phyloP scores from a whole-genome alignment of 2,113 vertebrate species.

The Nothocercus julius region DNA sequence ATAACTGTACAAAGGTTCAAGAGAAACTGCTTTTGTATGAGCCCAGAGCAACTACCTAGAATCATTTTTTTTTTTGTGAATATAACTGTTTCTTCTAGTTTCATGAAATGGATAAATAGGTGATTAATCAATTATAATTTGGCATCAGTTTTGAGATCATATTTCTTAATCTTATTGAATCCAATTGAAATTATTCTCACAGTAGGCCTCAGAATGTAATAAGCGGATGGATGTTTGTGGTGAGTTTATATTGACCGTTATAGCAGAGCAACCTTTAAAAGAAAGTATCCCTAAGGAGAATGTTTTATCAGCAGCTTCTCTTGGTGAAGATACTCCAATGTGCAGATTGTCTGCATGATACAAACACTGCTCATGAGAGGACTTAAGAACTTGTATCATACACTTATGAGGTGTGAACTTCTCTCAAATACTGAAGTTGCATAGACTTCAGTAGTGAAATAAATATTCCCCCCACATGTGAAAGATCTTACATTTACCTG shows the following conservation, averaged over 20 bases:
- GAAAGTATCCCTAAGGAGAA: neutral
- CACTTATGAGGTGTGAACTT: neutral
- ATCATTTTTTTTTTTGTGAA: neutral
- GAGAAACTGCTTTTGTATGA: neutral
- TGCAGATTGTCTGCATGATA: neutral
- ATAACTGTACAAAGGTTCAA: neutral
- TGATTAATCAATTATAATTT: neutral
- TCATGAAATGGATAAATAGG: neutral
- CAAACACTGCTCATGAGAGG: neutral
- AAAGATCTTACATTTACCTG: neutral
- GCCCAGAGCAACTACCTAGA: neutral
- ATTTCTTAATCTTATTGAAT: neutral
- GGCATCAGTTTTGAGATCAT: neutral
- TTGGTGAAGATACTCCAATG: neutral
- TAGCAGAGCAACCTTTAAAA: neutral
- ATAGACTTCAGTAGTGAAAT: neutral
- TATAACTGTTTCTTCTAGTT: neutral
- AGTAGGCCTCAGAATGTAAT: neutral
- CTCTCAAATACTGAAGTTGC: neutral
- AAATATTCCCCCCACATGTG: neutral
- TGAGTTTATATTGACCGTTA: neutral
- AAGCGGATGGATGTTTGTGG: neutral
- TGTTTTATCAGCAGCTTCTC: neutral
- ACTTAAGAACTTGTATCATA: neutral
- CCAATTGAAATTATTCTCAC: neutral